Evolutionary conservation across 2,888 invertebrate genomes (phyloP), one percentile per base, ranked within the genome.

Genomic region (Timema cristinae): DNA sequence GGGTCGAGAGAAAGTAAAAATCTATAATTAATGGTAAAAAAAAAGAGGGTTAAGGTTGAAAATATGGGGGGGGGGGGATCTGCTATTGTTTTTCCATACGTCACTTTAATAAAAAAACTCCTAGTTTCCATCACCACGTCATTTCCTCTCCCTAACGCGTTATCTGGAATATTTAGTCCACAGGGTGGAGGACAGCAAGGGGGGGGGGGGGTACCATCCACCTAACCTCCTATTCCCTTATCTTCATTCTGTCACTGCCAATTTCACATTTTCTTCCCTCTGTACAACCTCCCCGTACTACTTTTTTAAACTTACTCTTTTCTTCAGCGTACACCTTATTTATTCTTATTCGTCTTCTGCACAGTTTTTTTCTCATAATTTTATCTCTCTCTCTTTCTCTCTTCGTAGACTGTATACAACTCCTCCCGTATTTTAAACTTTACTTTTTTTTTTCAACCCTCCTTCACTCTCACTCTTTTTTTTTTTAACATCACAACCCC

Each of bases 321-420:
- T 11, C 63, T 63, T 48, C 32, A 32, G 32, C n/a, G 63, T 48
- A 63, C 6, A 47, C 63, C 32, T 32, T 15, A 47, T 63, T 9
- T 63, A 47, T 63, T 48, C 48, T 63, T 48, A 16, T 63, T 63
- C 48, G 32, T 48, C 16, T 47, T 32, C 63, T 48, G 15, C 47
- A 47, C 63, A 63, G 16, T 63, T 63, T 63, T 47, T 47, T 15
- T 7, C 54, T 54, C 54, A 4, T 32, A 32, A 32, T 32, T 32
- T 32, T 32, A 2, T 54, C 4, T 54, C 59, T n/a, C 13, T 63
- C 63, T 63, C 63, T 9, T 63, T 32, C 63, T 2, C 13, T 47
- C 63, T 32, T 48, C 11, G 47, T 63, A 63, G 63, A 63, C 63
- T 63, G 63, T 63, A 63, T 48, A 63, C 63, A 63, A 32, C 63